Percentiles rank a stretch among this genome's conserved stretches.
These are phyloP conservation scores for Lateolabrax maculatus DNA, from an alignment of 2,797 vertebrate species.

Conservation along the genomic window DNA sequence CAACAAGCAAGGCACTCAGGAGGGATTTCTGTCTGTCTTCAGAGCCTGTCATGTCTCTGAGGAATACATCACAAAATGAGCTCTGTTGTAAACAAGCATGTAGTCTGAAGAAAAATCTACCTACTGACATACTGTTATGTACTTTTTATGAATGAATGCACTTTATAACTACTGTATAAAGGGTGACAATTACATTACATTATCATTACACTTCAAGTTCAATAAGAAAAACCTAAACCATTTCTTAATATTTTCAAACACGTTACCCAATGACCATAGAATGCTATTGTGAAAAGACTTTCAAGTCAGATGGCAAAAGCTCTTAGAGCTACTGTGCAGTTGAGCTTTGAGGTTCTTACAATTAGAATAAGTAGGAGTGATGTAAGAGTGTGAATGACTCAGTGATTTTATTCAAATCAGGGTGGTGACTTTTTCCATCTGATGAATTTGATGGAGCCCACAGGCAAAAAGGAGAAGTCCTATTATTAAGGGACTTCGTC, in stretches of 20 bases:
- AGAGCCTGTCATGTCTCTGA: conserved; percentile 27
- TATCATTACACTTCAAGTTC: neutral
- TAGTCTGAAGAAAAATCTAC: neutral
- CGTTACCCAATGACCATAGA: too few species aligned
- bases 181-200: neutral
- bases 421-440: neutral
- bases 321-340: too few species aligned
- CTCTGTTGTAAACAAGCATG: conserved; percentile 51
- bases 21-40: conserved; percentile 17
- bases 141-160: neutral
- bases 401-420: neutral
- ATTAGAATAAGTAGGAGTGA: too few species aligned
- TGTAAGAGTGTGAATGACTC: conserved; percentile 8
- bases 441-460: neutral
- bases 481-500: conserved; percentile 8
- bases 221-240: neutral
- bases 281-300: neutral
- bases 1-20: conserved; percentile 19
- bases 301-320: neutral
- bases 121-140: neutral
- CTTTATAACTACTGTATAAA: neutral
- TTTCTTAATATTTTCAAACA: neutral
- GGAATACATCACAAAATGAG: conserved; percentile 45
- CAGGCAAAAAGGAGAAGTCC: conserved; percentile 13
- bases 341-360: too few species aligned